These are phyloP conservation scores for Brachyalestes nurse DNA, from an alignment of 2,797 vertebrate species.

Conservation along the genomic window DNA sequence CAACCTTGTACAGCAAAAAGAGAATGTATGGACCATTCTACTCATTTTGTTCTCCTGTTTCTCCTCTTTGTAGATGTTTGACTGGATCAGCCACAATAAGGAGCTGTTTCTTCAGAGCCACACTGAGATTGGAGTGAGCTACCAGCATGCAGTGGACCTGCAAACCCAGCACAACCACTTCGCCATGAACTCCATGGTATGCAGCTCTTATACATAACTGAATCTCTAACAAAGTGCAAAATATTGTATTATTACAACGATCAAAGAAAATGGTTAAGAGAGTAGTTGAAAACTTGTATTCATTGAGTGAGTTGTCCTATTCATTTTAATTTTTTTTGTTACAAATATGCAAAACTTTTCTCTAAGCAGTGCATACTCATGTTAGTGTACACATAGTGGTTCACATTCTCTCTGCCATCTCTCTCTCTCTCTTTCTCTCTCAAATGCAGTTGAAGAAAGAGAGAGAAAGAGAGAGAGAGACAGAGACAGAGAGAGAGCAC, in stretches of 20 bases:
- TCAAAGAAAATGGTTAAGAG: background rate
- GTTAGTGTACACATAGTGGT: background rate
- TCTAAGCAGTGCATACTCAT: too few species aligned
- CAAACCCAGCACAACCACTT: conserved; percentile 99
- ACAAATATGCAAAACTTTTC: too few species aligned
- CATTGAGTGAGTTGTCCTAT: background rate
- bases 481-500: background rate
- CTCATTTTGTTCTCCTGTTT: conserved; percentile 2
- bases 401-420: background rate
- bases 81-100: conserved; percentile 99
- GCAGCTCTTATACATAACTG: background rate
- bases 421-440: too few species aligned
- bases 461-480: background rate
- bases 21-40: conserved; percentile 6
- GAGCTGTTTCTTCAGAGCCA: conserved; percentile 96
- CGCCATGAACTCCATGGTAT: conserved; percentile 98
- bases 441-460: background rate
- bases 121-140: conserved; percentile 94
- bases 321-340: background rate
- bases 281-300: too few species aligned
- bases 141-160: conserved; percentile 95
- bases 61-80: conserved; percentile 88
- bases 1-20: background rate
- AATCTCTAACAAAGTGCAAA: background rate
- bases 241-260: background rate